Evolutionary conservation across 92 coral and sea anemone species (phyloP), one percentile per base, ranked within the genome.

Genomic region (Phenganax marumi): DNA sequence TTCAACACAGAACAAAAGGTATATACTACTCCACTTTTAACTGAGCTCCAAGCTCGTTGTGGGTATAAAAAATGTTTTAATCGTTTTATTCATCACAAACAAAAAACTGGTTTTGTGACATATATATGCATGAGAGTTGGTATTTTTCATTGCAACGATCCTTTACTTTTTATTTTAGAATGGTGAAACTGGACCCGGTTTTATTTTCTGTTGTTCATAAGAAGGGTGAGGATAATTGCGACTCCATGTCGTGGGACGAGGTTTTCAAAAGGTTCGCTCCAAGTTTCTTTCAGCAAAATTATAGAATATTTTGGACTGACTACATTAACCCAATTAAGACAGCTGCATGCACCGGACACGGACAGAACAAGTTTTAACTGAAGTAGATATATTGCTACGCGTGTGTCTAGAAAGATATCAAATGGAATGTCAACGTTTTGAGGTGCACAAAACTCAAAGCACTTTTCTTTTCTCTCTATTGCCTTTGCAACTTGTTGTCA

Each of bases 231-330:
- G 83, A 50, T 23, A 78, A 85, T 62, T 64, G 88, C 52, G 89
- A 86, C 14, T 62, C 84, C 68, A 48, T 96, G 18, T 71, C 91
- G 2, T 96, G 99, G 99, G 99, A 96, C 68, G 92, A 73, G 77
- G 89, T 96, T 55, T 91, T 96, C 48, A 87, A 78, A 50, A 96
- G 97, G 99, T 91, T 19, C 14, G 49, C 25, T 10, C 13, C 12
- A 69, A 2, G 2, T 33, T 5, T 33, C 43, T 33, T 5, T 33
- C 43, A 33, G 43, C 43, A 33, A 33, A 33, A 1, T 33, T 33
- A 33, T 33, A 33, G 43, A 33, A 33, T 0, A 33, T 33, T 33
- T 5, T 33, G 0, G 43, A 33, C 50, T 11, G 8, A 66, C n/a
- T 19, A 62, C 14, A 13, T 33, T 33, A 33, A 33, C 43, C 43